Percentiles rank a stretch among this genome's conserved stretches.
Evolutionary conservation across 1,140 invertebrate species (phyloP).

Genomic region (Diprion similis): DNA sequence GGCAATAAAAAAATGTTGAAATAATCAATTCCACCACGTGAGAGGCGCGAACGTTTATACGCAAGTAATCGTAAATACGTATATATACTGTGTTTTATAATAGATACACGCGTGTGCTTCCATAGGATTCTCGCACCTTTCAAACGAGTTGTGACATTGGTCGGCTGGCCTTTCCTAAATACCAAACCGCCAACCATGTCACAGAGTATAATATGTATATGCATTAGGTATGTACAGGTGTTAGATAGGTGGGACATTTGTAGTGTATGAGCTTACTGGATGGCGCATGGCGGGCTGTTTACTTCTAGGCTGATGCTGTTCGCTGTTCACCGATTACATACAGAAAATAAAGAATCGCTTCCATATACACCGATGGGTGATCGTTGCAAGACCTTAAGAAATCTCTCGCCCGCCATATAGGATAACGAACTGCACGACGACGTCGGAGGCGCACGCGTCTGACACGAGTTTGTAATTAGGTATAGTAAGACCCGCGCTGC

Average conservation of each 20-base stretch:
- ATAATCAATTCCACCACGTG: too few species aligned
- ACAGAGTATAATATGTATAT: slow-evolving; percentile 16
- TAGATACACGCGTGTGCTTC: too few species aligned
- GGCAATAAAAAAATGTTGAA: too few species aligned
- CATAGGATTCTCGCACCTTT: slow-evolving; percentile 53
- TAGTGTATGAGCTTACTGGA: background rate
- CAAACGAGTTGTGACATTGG: slow-evolving; percentile 62
- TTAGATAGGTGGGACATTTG: too few species aligned
- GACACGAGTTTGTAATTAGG: background rate
- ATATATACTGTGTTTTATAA: background rate
- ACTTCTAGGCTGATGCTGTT: background rate
- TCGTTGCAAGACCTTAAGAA: slow-evolving; percentile 32
- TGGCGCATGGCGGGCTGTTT: background rate
- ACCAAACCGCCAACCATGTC: slow-evolving; percentile 60
- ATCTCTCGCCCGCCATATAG: slow-evolving; percentile 15
- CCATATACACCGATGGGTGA: slow-evolving; percentile 26
- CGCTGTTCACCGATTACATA: background rate
- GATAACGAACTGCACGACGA: background rate
- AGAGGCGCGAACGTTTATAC: background rate
- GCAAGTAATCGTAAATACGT: background rate
- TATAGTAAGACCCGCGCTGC: background rate
- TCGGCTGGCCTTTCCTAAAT: slow-evolving; percentile 62
- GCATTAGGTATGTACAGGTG: too few species aligned
- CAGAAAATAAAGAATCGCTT: slow-evolving; percentile 2
- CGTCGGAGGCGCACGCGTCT: too few species aligned